A percentile compares a stretch with the other conserved stretches of the same genome.
These are phyloP conservation scores for Anodontia alba DNA, from an alignment of 2,888 invertebrate genomes.

Conservation along the genomic window DNA sequence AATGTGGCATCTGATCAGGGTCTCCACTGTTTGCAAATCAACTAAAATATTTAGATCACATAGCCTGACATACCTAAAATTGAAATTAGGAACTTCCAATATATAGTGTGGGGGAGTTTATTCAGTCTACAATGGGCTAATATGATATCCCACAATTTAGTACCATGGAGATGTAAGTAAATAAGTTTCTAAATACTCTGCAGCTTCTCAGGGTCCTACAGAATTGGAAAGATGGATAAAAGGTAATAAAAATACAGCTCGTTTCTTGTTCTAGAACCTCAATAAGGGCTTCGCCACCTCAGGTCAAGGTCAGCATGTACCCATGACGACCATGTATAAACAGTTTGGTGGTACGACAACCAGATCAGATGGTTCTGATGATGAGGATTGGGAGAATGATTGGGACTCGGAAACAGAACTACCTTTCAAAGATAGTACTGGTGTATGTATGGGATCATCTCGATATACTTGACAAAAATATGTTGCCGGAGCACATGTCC, in stretches of 20 bases:
- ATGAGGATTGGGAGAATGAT: constrained; percentile 38
- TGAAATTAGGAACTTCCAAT: no score
- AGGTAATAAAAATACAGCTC: neutral
- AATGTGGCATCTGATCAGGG: no score
- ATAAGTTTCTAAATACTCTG: no score
- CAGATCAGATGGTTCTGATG: constrained; percentile 21
- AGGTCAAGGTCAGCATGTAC: constrained; percentile 23
- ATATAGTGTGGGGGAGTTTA: no score
- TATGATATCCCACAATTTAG: no score
- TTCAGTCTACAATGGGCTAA: no score
- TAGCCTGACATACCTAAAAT: no score
- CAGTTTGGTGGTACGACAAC: constrained; percentile 55
- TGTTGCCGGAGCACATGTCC: neutral
- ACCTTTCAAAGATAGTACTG: constrained; percentile 29
- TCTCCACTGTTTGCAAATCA: no score
- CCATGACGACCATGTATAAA: constrained; percentile 49
- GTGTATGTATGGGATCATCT: constrained; percentile 50
- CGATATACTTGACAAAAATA: neutral
- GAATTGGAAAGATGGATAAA: no score
- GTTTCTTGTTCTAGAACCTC: constrained; percentile 11
- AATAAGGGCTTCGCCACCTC: neutral
- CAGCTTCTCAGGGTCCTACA: no score
- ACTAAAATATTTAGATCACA: no score
- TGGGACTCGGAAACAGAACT: constrained; percentile 43
- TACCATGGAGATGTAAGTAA: no score